Evolutionary conservation across 2,888 invertebrate genomes (phyloP).

Genomic region (Hypselothyrea guttata): DNA sequence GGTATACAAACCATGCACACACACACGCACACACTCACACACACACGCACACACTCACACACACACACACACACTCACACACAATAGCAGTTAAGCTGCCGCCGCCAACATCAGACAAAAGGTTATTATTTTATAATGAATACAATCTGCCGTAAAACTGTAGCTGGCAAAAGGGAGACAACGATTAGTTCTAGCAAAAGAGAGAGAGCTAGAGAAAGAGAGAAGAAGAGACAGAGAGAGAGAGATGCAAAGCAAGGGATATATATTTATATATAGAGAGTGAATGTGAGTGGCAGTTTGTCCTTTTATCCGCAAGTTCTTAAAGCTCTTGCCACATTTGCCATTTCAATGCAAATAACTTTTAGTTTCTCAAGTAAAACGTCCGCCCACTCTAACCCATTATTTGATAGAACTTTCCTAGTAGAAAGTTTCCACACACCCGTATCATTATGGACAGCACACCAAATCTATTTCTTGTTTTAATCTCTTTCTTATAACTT

Average conservation of each 20-base stretch:
- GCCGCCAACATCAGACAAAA: conserved; percentile 64
- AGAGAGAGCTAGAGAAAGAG: neutral
- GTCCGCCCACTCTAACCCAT: too few relatives aligned
- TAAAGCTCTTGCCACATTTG: too few relatives aligned
- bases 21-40: conserved; percentile 18
- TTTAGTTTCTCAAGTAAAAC: too few relatives aligned
- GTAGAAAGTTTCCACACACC: too few relatives aligned
- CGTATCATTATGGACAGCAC: too few relatives aligned
- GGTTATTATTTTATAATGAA: conserved; percentile 80
- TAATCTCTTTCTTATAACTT: too few relatives aligned
- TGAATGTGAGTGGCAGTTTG: too few relatives aligned
- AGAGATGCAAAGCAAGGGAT: neutral
- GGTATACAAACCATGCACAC: conserved; percentile 28
- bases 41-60: neutral
- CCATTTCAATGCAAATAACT: too few relatives aligned
- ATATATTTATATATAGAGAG: too few relatives aligned
- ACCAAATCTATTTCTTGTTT: too few relatives aligned
- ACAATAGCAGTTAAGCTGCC: conserved; percentile 48
- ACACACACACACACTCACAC: conserved; percentile 3
- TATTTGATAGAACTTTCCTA: too few relatives aligned
- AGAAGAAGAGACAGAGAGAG: neutral
- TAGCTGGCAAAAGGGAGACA: conserved; percentile 37
- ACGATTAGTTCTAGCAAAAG: conserved; percentile 13
- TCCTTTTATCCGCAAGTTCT: too few relatives aligned
- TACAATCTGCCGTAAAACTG: conserved; percentile 62